Percentiles rank a stretch among this genome's conserved stretches.
These are phyloP conservation scores for Vulpes vulpes DNA, from an alignment of 2,113 vertebrate species.

Conservation along the genomic window DNA sequence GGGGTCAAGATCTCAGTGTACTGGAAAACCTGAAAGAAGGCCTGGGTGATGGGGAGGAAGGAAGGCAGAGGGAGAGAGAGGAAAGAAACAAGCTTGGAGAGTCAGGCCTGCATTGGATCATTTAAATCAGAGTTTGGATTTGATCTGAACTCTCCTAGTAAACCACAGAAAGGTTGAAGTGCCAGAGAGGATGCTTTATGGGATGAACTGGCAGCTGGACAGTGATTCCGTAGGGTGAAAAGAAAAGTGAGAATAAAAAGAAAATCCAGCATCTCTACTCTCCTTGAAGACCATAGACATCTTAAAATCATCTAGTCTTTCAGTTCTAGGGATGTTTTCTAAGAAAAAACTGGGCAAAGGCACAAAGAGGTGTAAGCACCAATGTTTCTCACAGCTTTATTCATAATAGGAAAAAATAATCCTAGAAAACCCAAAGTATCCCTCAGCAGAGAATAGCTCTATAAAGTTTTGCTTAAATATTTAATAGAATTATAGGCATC, in stretches of 20 bases:
- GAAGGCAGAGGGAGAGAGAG: neutral
- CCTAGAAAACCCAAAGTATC: neutral
- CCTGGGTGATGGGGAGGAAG: neutral
- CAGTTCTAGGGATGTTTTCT: neutral
- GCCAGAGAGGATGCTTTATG: neutral
- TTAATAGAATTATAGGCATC: neutral
- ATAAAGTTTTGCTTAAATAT: slow-evolving; percentile 36
- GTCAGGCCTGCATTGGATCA: neutral
- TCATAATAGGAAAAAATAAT: slow-evolving; percentile 9
- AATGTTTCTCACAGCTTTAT: neutral
- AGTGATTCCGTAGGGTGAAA: neutral
- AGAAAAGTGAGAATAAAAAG: neutral
- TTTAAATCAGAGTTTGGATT: slow-evolving; percentile 14
- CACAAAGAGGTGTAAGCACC: neutral
- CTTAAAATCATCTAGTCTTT: neutral
- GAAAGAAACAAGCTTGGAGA: neutral
- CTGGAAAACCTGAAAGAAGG: slow-evolving; percentile 1
- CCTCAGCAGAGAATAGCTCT: neutral
- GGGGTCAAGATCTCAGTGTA: neutral
- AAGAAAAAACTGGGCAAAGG: neutral
- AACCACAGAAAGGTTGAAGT: neutral
- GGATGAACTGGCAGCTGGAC: neutral
- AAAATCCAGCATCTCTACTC: neutral
- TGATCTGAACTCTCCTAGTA: neutral
- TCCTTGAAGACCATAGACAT: neutral